Conservation (phyloP, 2,888 invertebrate species). For the Dendrolimus houi region DNA sequence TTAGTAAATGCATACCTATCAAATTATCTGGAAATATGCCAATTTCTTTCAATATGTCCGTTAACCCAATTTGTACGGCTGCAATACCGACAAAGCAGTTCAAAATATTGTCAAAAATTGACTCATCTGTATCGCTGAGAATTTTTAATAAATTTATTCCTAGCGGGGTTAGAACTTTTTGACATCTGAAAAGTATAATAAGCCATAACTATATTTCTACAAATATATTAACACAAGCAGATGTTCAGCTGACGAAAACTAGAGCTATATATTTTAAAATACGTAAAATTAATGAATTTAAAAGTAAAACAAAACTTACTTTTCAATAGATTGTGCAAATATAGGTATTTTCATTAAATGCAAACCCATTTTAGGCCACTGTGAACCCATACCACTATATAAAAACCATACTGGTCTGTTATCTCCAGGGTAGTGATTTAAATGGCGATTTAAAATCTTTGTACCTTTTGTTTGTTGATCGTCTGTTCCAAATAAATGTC, state of each 20-base stretch:
- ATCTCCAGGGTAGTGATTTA: constrained; percentile 30
- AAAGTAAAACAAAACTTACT: constrained; percentile 17
- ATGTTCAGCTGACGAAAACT: no score
- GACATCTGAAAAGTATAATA: constrained; percentile 43
- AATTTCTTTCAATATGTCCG: constrained; percentile 77
- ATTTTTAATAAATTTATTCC: constrained; percentile 79
- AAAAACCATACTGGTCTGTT: constrained; percentile 78
- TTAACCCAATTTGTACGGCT: constrained; percentile 78
- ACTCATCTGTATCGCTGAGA: constrained; percentile 75
- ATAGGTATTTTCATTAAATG: constrained; percentile 76
- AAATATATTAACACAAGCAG: no score
- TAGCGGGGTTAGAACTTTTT: constrained; percentile 72
- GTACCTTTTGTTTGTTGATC: constrained; percentile 13
- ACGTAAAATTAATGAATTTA: no score
- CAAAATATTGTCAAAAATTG: constrained; percentile 78
- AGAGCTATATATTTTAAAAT: no score
- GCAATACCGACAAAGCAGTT: constrained; percentile 85
- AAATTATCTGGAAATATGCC: constrained; percentile 83
- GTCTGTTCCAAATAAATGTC: no score
- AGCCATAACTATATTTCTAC: neutral
- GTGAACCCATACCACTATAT: constrained; percentile 50
- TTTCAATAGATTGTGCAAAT: constrained; percentile 72
- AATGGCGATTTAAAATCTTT: constrained; percentile 21
- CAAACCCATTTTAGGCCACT: constrained; percentile 78
- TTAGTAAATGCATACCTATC: constrained; percentile 75